These are phyloP conservation scores for Bovichtus diacanthus DNA, from an alignment of 2,797 vertebrate genomes.

Conservation along the genomic window DNA sequence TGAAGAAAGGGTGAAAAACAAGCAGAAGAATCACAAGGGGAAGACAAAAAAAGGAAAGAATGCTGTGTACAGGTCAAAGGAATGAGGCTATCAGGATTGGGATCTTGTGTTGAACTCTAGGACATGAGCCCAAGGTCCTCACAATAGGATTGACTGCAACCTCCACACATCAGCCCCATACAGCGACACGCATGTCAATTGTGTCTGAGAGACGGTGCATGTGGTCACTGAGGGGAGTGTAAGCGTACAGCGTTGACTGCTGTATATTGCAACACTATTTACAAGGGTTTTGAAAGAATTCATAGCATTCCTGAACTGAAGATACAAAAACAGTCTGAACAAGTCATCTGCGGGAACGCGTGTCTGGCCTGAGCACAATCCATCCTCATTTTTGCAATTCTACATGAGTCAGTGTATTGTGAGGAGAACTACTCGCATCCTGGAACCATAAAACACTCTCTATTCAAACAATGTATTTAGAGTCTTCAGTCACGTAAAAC, in stretches of 20 bases:
- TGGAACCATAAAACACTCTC: conserved; percentile 36
- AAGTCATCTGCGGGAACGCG: conserved; percentile 51
- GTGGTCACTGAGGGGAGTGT: conserved; percentile 30
- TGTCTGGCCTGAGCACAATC: conserved; percentile 55
- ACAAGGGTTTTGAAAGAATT: conserved; percentile 71
- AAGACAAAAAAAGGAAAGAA: conserved; percentile 54
- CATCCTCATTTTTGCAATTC: conserved; percentile 48
- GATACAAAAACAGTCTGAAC: conserved; percentile 53
- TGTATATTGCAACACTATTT: conserved; percentile 66
- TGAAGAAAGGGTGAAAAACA: conserved; percentile 64
- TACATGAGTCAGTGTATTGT: conserved; percentile 22
- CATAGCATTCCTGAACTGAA: conserved; percentile 59
- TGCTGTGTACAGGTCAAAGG: conserved; percentile 50
- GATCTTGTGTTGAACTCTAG: conserved; percentile 70
- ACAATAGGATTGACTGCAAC: conserved; percentile 40
- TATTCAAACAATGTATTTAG: conserved; percentile 58
- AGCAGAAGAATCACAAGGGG: conserved; percentile 43
- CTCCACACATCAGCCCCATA: conserved; percentile 32
- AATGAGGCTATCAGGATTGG: conserved; percentile 55
- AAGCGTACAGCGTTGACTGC: conserved; percentile 24
- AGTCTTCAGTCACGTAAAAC: conserved; percentile 45
- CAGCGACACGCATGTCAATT: conserved; percentile 32
- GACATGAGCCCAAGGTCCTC: conserved; percentile 48
- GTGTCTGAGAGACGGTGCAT: conserved; percentile 27
- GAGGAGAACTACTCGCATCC: conserved; percentile 39